These are phyloP conservation scores for Ypsolopha sequella DNA, from an alignment of 2,888 invertebrate species.

Conservation along the genomic window DNA sequence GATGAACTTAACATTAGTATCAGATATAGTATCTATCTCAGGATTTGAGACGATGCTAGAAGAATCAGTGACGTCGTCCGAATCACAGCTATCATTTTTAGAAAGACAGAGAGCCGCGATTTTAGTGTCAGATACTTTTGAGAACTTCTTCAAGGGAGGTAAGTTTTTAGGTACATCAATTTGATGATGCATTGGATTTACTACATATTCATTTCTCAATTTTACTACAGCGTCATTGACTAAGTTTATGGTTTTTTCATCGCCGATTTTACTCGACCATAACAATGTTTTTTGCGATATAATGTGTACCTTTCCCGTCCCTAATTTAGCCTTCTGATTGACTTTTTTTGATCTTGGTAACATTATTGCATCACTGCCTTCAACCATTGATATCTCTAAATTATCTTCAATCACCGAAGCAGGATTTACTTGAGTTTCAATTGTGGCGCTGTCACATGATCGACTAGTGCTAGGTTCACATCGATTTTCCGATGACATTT, in stretches of 20 bases:
- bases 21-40: slow-evolving; percentile 17
- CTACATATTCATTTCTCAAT: no score
- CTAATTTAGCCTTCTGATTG: no score
- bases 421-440: not conserved
- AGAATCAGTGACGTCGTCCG: slow-evolving; percentile 3
- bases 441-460: not conserved
- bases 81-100: slow-evolving; percentile 9
- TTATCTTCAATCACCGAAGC: not conserved
- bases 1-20: slow-evolving; percentile 19
- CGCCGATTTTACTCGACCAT: not conserved
- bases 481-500: not conserved
- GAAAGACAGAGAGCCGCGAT: not conserved
- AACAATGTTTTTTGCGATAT: not conserved
- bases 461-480: not conserved
- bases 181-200: no score
- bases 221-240: not conserved
- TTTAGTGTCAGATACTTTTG: slow-evolving; percentile 4
- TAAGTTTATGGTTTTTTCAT: slow-evolving; percentile 10
- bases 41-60: slow-evolving; percentile 5
- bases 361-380: not conserved
- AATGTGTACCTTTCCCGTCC: no score
- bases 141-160: slow-evolving; percentile 10
- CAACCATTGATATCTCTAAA: not conserved
- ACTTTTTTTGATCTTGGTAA: not conserved
- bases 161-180: slow-evolving; percentile 5